phyloP scores from a whole-genome alignment of 2,888 invertebrate species.

The Poecilus cupreus region DNA sequence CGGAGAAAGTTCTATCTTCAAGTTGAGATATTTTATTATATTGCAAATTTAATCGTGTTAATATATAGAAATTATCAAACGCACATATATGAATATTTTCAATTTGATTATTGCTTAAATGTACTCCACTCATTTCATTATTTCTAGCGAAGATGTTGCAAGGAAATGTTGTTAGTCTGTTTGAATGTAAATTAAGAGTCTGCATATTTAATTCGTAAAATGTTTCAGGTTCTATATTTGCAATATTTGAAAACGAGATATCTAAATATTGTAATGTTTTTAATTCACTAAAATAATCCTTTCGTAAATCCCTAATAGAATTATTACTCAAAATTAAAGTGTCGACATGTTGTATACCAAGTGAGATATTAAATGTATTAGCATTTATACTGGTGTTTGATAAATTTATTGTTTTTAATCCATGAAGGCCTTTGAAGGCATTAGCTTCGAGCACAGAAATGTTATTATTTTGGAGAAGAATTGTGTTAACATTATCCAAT shows the following conservation, averaged over 20 bases:
- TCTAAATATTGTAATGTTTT: not conserved
- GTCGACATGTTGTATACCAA: not conserved
- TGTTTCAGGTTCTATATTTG: not conserved
- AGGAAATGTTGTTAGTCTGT: no score
- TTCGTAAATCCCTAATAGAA: not conserved
- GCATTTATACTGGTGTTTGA: not conserved
- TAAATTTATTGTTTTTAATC: not conserved
- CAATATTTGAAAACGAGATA: not conserved
- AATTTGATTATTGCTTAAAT: not conserved
- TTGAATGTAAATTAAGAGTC: not conserved
- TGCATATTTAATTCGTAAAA: conserved; percentile 7
- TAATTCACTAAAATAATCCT: not conserved
- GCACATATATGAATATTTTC: not conserved
- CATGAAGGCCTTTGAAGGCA: not conserved
- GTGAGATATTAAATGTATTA: not conserved
- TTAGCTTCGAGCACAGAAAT: not conserved
- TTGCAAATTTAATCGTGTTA: not conserved
- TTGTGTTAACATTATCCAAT: not conserved
- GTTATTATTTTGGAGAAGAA: conserved; percentile 31
- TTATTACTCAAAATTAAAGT: not conserved
- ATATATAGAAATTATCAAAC: not conserved
- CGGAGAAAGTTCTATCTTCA: not conserved
- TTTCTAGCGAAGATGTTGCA: no score
- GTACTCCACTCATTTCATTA: no score
- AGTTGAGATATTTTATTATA: not conserved